phyloP scores from a whole-genome alignment of 1,140 invertebrate genomes.

The Calephelis virginiensis region DNA sequence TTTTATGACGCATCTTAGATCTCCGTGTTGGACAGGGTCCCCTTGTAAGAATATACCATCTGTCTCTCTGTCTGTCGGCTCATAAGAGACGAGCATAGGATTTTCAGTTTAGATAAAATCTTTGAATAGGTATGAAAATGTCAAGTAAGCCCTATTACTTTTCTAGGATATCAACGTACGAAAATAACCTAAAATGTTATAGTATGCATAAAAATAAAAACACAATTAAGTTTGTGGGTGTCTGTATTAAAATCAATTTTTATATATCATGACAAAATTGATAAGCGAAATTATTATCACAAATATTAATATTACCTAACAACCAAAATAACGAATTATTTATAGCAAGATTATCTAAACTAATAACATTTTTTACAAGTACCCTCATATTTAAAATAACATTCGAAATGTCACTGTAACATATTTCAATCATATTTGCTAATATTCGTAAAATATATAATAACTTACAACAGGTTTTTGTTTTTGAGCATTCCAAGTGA shows the following conservation, averaged over 20 bases:
- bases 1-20: no score
- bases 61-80: no score
- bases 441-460: constrained; percentile 47
- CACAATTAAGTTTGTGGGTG: neutral
- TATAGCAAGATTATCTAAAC: constrained; percentile 35
- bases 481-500: constrained; percentile 24
- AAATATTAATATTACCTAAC: constrained; percentile 60
- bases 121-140: no score
- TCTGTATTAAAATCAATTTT: neutral
- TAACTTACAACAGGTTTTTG: constrained; percentile 32
- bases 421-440: constrained; percentile 43
- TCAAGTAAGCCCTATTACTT: no score
- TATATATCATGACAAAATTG: constrained; percentile 2
- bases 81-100: no score
- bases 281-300: constrained; percentile 17
- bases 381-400: constrained; percentile 31
- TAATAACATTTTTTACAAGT: constrained; percentile 34
- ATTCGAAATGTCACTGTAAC: constrained; percentile 37
- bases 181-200: no score
- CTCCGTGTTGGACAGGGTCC: no score
- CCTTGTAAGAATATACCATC: no score
- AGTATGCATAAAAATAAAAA: neutral
- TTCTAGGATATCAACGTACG: no score
- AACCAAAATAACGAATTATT: constrained; percentile 56
- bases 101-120: no score